These are phyloP conservation scores for Smittia sp. DNA, from an alignment of 2,888 invertebrate species.

Conservation along the genomic window DNA sequence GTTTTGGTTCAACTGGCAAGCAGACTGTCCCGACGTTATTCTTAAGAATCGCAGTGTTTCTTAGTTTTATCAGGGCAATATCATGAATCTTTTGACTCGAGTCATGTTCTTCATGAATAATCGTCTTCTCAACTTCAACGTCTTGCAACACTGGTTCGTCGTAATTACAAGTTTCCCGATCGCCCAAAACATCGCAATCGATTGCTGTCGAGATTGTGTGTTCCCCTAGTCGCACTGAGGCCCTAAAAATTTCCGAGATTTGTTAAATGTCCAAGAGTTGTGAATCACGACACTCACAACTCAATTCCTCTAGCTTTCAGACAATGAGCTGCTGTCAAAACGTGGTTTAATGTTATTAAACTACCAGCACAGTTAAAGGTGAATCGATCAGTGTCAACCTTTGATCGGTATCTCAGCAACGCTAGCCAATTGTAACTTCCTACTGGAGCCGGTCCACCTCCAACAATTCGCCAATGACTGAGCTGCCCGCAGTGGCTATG, in stretches of 20 bases:
- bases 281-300: not conserved
- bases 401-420: not conserved
- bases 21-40: not conserved
- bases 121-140: not conserved
- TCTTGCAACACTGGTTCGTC: not conserved
- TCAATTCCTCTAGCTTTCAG: not conserved
- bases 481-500: not conserved
- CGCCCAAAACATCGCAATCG: not conserved
- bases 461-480: not conserved
- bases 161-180: not conserved
- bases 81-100: not conserved
- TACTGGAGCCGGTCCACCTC: not conserved
- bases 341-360: not conserved
- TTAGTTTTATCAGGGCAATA: not conserved
- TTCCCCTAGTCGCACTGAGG: not conserved
- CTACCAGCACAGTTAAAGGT: not conserved
- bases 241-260: no score
- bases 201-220: not conserved
- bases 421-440: not conserved
- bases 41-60: no score
- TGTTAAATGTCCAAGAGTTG: no score
- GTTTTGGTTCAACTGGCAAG: not conserved
- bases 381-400: not conserved
- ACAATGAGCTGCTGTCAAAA: conserved; percentile 1
- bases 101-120: not conserved